Base-by-base conservation (phyloP, 2,888 invertebrate genomes). In the Pseudanteris insignis region DNA sequence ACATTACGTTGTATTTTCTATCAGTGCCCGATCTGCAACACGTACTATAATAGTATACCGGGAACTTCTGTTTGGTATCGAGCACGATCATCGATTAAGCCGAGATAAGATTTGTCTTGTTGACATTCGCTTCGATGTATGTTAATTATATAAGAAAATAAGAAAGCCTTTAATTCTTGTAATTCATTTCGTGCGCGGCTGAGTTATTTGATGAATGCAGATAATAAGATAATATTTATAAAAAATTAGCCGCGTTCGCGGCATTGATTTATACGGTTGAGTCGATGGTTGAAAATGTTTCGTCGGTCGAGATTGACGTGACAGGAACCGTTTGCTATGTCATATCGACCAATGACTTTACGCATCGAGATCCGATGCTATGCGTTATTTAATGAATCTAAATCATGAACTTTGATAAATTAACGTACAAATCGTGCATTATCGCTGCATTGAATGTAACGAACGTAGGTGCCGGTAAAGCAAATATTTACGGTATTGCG, bases 401-500 rank as follows among this genome's bases (percentile, higher is more conserved):
- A 18, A 18, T 6, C 18, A 6, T 9, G 38, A 37, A 40, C 6
- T 9, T 38, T 29, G 40, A 53, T 53, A 59, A 51, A 59, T 53
- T 12, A 41, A 40, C 29, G 21, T 43, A 60, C 48, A 60, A 30
- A 43, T 34, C 30, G 29, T 26, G 29, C 8, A 48, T 60, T 53
- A 53, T 28, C 37, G 46, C 30, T 53, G 47, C 40, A 28, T 43
- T 18, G n/a, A 47, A 47, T 18, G 25, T 24, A 29, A 30, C 15
- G 24, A 41, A 41, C 8, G 36, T 12, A 26, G 34, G 40, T 13
- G 38, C 9, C 48, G 47, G 21, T 54, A 43, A 53, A 53, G 2
- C 40, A 33, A 28, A 21, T 50, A 51, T 63, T 63, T 60, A 64
- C 51, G 50, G 48, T 46, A 58, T 48, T 64, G 48, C 43, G 50